Evolutionary conservation across 2,888 invertebrate species (phyloP), one percentile per base, ranked within the genome.

Genomic region (Cephus pygmeus): DNA sequence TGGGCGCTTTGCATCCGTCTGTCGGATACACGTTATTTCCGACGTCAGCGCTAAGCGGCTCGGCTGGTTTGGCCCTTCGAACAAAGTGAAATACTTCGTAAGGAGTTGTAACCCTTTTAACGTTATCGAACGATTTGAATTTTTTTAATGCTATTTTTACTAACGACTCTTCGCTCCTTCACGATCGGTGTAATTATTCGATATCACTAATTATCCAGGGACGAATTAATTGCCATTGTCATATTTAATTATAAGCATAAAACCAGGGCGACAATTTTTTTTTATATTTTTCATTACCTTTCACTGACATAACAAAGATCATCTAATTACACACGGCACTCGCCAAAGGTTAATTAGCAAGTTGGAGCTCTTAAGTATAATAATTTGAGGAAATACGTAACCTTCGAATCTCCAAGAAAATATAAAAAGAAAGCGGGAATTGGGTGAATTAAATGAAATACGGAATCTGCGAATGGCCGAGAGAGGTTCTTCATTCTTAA

Each of bases 401-500:
- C 40, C 40, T 4, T 12, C 15, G 15, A 6, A 6, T 40, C 23
- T 4, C 40, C 40, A 15, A 40, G 15, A 40, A 40, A 15, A 6
- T 23, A 40, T 1, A 40, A 15, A 56, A 23, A 56, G 4, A 56
- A 23, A 56, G 23, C 6, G 56, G 23, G 23, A 56, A 56, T 56
- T 9, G 23, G 23, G 23, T 9, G 56, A 23, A 56, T 56, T 56
- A 9, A 23, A 56, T 56, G 23, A 56, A 56, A 56, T 56, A 56
- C 23, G 56, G 31, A 71, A 15, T 31, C 15, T 12, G 31, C 31
- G 31, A 71, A 31, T 9, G 71, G 71, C 11, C 71, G 31, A 31
- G 71, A 71, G 71, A 71, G 71, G 71, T 71, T 71, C 33, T 71
- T 71, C 33, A 71, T 31, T 71, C 71, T 31, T 34, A 34, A 71